Base-by-base conservation (phyloP, 2,888 invertebrate species). In the Thumatha senex region DNA sequence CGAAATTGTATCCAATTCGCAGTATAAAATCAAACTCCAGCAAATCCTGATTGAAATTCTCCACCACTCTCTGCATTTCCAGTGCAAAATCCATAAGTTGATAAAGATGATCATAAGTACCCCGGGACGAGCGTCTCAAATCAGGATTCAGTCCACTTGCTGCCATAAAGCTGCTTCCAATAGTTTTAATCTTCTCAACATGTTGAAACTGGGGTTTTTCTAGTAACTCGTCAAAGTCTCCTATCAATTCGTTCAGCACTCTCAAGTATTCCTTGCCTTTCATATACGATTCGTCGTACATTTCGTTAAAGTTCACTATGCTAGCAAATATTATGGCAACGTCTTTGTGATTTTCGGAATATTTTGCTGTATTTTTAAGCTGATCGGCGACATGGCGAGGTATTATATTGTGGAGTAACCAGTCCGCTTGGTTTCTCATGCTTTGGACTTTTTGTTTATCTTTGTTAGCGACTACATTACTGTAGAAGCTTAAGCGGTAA, bases 161-260 rank as follows among this genome's bases (percentile, higher is more conserved):
- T 0, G 98, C 99, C 99, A 99, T 99, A 74, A 98, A 98, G 0
- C 98, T 98, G 62, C 97, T 97, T 5, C 98, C 98, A 56, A 99
- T 99, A 0, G 99, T 98, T 86, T 99, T 99, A 61, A 99, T 99
- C 87, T 99, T 99, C 81, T 99, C 98, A 7, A 99, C 97, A 67
- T 96, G 95, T 38, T 94, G 94, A 72, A 96, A 98, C 63, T 96
- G 95, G 0, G 95, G 93, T 39, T 95, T 93, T 54, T 96, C 96
- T 7, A 99, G 86, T 43, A 99, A 87, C 74, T 98, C 98, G 78
- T 99, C 99, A 74, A 99, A 98, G 84, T 99, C 99, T 0, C 96
- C 98, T 57, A 98, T 98, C 46, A 99, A 90, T 80, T 99, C 99
- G 85, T 99, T 99, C 44, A 99, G 93, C 9, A 99, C 98, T 12